These are phyloP conservation scores for Caenorhabditis macrosperma DNA, from an alignment of 2,888 invertebrate species.

Conservation along the genomic window DNA sequence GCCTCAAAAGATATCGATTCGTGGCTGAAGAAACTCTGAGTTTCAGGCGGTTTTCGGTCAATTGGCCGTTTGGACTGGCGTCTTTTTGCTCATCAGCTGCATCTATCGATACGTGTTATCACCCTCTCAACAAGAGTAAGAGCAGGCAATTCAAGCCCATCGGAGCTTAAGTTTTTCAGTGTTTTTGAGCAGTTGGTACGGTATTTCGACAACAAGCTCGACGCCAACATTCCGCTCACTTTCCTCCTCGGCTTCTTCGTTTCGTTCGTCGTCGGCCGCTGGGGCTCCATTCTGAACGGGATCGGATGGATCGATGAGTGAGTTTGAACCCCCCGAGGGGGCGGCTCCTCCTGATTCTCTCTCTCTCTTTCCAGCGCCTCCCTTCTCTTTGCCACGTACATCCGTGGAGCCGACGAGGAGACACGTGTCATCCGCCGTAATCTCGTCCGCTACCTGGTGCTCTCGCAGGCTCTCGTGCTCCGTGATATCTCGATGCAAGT, in stretches of 20 bases:
- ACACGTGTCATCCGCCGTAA: constrained; percentile 65
- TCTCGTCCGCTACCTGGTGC: constrained; percentile 68
- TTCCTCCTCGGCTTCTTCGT: constrained; percentile 73
- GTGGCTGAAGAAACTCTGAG: neutral
- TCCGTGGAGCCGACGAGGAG: constrained; percentile 65
- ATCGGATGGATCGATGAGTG: constrained; percentile 75
- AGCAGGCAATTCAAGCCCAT: neutral
- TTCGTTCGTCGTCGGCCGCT: constrained; percentile 71
- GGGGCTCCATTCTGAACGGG: constrained; percentile 70
- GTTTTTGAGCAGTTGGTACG: constrained; percentile 68
- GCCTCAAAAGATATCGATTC: neutral
- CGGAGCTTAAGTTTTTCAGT: constrained; percentile 59
- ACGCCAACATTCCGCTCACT: constrained; percentile 70
- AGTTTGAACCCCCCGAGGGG: constrained; percentile 7
- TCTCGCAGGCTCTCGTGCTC: constrained; percentile 70
- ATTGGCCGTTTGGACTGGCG: constrained; percentile 70
- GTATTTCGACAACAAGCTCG: constrained; percentile 72
- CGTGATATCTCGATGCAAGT: constrained; percentile 73
- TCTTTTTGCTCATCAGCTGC: constrained; percentile 73
- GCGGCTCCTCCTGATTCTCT: neutral
- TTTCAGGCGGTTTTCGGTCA: constrained; percentile 74
- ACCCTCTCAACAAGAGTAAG: constrained; percentile 70
- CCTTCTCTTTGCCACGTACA: constrained; percentile 69
- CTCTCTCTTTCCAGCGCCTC: constrained; percentile 68
- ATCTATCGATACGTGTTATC: constrained; percentile 73